Evolutionary conservation across 2,113 vertebrate genomes (phyloP).

Genomic region (Macrotus californicus): DNA sequence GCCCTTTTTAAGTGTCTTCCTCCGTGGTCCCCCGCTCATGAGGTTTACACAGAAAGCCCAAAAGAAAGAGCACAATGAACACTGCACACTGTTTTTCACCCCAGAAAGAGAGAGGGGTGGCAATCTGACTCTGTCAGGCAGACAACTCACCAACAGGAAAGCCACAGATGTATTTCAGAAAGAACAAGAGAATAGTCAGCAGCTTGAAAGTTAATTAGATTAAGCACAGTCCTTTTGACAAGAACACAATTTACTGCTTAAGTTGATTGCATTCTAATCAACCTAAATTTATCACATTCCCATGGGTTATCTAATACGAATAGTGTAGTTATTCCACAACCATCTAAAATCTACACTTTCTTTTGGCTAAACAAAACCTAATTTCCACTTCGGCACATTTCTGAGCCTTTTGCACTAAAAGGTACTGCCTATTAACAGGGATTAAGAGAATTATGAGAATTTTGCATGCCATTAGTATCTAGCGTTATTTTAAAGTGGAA

Average conservation of each 20-base stretch:
- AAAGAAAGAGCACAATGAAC: neutral
- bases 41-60: neutral
- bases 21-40: neutral
- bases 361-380: slow-evolving; percentile 34
- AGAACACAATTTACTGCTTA: slow-evolving; percentile 34
- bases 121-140: neutral
- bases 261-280: slow-evolving; percentile 54
- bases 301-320: slow-evolving; percentile 17
- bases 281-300: slow-evolving; percentile 47
- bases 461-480: neutral
- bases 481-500: slow-evolving; percentile 59
- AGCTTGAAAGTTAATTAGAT: slow-evolving; percentile 58
- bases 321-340: neutral
- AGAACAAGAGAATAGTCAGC: slow-evolving; percentile 3
- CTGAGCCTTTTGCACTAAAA: slow-evolving; percentile 44
- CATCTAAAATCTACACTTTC: slow-evolving; percentile 24
- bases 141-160: slow-evolving; percentile 4
- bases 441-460: neutral
- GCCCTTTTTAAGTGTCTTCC: neutral
- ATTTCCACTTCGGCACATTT: neutral
- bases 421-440: neutral
- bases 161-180: neutral
- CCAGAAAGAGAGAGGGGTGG: neutral
- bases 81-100: neutral
- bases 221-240: slow-evolving; percentile 47